Evolutionary conservation across 2,888 invertebrate genomes (phyloP).

Genomic region (Carpatolechia fugitivella): DNA sequence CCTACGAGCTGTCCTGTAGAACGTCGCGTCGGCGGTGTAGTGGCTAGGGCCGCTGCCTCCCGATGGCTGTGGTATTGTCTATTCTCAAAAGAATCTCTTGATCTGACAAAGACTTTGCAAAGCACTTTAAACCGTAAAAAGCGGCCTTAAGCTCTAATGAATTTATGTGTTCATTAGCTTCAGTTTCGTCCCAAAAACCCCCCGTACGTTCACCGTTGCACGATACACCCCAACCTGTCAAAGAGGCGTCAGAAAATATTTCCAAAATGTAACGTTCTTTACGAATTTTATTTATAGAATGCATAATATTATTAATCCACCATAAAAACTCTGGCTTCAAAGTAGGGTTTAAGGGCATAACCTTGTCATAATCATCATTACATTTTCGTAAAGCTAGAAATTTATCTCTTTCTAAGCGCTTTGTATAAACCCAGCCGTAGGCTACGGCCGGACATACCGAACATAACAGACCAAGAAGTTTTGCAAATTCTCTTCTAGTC

Average conservation of each 20-base stretch:
- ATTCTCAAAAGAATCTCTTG: conserved; percentile 19
- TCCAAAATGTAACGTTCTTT: conserved; percentile 11
- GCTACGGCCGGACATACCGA: conserved; percentile 18
- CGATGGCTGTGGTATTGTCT: conserved; percentile 23
- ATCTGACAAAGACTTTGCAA: conserved; percentile 11
- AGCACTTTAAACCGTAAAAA: conserved; percentile 19
- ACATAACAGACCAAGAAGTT: conserved; percentile 14
- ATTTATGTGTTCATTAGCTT: conserved; percentile 16
- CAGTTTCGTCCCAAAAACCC: conserved; percentile 15
- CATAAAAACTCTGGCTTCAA: conserved; percentile 1
- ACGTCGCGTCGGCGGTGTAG: too few species aligned
- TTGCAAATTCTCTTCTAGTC: conserved; percentile 8
- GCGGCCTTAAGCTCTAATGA: conserved; percentile 17
- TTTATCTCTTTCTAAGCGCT: conserved; percentile 15
- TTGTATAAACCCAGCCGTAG: conserved; percentile 20
- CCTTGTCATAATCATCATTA: conserved; percentile 1
- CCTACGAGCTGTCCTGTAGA: too few species aligned
- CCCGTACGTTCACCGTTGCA: conserved; percentile 13
- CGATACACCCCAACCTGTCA: conserved; percentile 18
- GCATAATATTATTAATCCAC: conserved; percentile 6
- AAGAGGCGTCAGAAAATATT: conserved; percentile 21
- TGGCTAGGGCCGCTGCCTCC: too few species aligned
- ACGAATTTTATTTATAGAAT: not conserved
- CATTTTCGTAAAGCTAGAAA: conserved; percentile 1
- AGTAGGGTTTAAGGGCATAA: not conserved